A percentile compares a stretch with the other conserved stretches of the same genome.
Conservation (phyloP, 2,797 vertebrate genomes). For the Gymnoscopelus microlampas region DNA sequence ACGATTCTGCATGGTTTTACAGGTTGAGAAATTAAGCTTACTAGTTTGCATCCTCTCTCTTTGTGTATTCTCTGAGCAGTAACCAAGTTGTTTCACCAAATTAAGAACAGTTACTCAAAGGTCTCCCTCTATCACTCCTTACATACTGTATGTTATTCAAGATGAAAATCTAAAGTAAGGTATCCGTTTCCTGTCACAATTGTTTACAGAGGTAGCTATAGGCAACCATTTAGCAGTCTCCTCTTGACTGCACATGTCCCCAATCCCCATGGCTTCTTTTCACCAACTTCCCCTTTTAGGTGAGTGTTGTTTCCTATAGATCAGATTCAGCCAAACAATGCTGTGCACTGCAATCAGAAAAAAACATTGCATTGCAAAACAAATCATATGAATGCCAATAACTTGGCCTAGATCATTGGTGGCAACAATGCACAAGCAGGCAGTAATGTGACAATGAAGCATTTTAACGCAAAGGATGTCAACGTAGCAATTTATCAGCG, state of each 20-base stretch:
- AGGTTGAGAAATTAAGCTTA: conserved; percentile 15
- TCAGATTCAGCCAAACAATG: no score
- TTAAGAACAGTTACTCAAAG: background rate
- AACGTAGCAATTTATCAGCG: no score
- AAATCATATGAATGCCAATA: no score
- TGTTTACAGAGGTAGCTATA: conserved; percentile 1
- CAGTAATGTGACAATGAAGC: no score
- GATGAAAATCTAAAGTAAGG: conserved; percentile 14
- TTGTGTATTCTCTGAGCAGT: background rate
- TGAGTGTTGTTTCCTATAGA: conserved; percentile 17
- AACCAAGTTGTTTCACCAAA: background rate
- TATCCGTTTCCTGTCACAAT: conserved; percentile 10
- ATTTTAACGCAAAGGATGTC: no score
- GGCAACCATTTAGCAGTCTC: conserved; percentile 2
- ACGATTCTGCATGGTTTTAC: conserved; percentile 5
- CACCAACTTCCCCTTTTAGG: background rate
- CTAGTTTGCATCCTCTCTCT: background rate
- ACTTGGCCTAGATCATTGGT: no score
- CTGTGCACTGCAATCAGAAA: no score
- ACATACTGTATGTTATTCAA: background rate
- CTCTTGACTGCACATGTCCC: background rate
- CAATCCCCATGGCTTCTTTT: background rate
- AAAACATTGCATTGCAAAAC: no score
- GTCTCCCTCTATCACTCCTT: background rate
- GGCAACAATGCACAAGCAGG: no score